Base-by-base conservation (phyloP, 1,140 invertebrate genomes). In the Gerris buenoi region DNA sequence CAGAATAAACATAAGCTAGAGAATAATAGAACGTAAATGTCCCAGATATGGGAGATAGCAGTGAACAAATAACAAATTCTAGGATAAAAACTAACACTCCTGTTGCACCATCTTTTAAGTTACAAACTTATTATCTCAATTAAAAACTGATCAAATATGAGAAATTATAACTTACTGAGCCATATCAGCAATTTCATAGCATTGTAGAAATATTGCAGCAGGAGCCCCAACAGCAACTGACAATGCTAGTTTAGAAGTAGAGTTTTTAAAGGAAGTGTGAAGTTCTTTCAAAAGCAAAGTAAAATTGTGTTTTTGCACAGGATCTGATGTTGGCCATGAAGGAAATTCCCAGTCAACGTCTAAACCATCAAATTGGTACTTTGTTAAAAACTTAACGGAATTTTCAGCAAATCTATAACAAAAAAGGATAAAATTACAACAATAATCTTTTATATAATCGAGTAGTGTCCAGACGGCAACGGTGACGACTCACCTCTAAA, bases 311-410 rank as follows among this genome's bases (percentile, higher is more conserved):
- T 81, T 82, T 73, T 86, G 82, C 29, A 79, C 80, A 71, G 77
- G 79, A 71, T 75, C 73, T 33, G 64, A 68, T 66, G 72, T 75
- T 26, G 82, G 77, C 63, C 84, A 78, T 1, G 80, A 82, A 13
- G 92, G 91, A 75, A 92, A 94, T 76, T 95, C 91, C 90, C 90
- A 93, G 73, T 94, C 91, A 58, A 93, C 74, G 76, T 94, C 91
- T 5, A 93, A 77, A 25, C 91, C 91, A 79, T 93, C 89, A 22
- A 93, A 77, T 65, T 79, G 78, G 71, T 84, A 85, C n/a, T 77
- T 76, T 67, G 80, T 79, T n/a, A 88, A 75, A 14, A 84, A 76
- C 62, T 80, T 74, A 68, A 86, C 80, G 1, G 88, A 77, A 1
- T 86, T 86, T 68, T 78, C 78, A 59, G 91, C 85, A 74, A 93